phyloP scores from a whole-genome alignment of 37 sponge, comb jelly and placozoan species.

The Theonella swinhoei region DNA sequence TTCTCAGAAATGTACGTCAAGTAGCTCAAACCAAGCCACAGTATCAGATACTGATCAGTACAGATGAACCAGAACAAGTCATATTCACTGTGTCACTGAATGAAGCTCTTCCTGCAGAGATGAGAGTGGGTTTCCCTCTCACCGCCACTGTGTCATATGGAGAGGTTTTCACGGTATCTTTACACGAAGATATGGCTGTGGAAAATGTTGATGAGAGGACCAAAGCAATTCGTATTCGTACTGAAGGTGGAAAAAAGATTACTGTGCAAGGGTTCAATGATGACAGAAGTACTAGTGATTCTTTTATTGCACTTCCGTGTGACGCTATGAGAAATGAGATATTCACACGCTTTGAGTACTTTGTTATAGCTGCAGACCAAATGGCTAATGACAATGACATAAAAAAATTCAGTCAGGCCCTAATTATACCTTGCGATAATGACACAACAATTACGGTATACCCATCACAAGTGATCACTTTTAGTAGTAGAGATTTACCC shows the following conservation, averaged over 20 bases:
- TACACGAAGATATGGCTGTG: background rate
- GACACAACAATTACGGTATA: conserved; percentile 10
- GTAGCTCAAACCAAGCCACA: background rate
- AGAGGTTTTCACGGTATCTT: background rate
- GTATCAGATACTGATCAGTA: background rate
- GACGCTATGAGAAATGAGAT: background rate
- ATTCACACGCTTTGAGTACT: background rate
- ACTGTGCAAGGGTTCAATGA: conserved; percentile 46
- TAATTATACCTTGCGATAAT: conserved; percentile 29
- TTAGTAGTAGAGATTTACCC: background rate
- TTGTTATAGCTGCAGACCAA: background rate
- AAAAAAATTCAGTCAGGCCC: background rate
- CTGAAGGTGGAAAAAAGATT: background rate
- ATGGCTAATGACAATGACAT: background rate
- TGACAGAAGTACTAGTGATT: conserved; percentile 27
- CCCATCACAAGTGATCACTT: background rate
- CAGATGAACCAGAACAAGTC: background rate
- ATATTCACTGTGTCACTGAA: background rate
- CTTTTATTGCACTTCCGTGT: conserved; percentile 47
- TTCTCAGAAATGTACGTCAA: background rate
- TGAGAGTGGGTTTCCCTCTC: background rate
- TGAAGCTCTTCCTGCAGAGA: background rate
- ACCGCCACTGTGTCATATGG: background rate
- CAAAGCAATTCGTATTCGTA: conserved; percentile 13
- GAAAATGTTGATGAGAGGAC: background rate